Evolutionary conservation across 2,797 vertebrate species (phyloP).

Genomic region (Anableps anableps): DNA sequence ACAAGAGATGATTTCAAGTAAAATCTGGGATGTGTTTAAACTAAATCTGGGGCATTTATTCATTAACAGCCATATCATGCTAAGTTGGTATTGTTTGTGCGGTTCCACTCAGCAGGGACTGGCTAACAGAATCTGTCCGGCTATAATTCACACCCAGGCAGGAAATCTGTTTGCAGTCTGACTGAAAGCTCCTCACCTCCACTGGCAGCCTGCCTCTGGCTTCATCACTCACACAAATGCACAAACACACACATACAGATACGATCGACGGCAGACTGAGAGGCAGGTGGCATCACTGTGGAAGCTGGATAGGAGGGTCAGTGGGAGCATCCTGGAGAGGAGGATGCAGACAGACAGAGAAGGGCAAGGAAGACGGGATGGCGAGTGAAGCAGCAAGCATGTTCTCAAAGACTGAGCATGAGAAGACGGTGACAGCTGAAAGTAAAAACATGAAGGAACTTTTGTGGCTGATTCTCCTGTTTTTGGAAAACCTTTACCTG

Average conservation of each 20-base stretch:
- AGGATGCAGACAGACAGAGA: background rate
- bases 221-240: slow-evolving; percentile 12
- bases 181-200: slow-evolving; percentile 36
- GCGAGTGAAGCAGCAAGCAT: background rate
- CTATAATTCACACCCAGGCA: slow-evolving; percentile 35
- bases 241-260: background rate
- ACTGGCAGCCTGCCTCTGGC: slow-evolving; percentile 24
- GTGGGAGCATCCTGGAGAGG: background rate
- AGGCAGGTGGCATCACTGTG: slow-evolving; percentile 29
- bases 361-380: background rate
- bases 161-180: slow-evolving; percentile 38
- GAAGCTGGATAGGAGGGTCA: slow-evolving; percentile 21
- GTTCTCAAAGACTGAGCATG: background rate
- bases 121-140: background rate
- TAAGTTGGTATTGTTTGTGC: background rate
- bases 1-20: slow-evolving; percentile 13
- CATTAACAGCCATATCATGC: slow-evolving; percentile 3
- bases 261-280: slow-evolving; percentile 25
- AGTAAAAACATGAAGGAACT: background rate
- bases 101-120: slow-evolving; percentile 22
- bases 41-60: slow-evolving; percentile 12
- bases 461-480: too few species aligned
- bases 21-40: slow-evolving; percentile 20
- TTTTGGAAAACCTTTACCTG: too few species aligned
- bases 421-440: background rate